Percentiles rank a stretch among this genome's conserved stretches.
phyloP scores from a whole-genome alignment of 2,797 vertebrate species.

The Synaphobranchus kaupii region DNA sequence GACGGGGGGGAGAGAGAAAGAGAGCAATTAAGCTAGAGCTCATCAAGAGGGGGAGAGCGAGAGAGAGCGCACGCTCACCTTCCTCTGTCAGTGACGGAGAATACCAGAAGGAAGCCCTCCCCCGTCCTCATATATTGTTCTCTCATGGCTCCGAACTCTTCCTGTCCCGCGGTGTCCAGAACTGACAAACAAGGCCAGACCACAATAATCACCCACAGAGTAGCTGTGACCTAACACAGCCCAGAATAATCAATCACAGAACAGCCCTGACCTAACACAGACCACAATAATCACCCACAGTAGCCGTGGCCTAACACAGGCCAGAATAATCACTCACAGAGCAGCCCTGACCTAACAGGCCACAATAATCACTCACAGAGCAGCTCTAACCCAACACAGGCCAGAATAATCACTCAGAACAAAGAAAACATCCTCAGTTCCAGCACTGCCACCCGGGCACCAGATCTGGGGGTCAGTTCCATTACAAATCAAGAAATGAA shows the following conservation, averaged over 20 bases:
- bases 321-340: not conserved
- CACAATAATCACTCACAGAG: not conserved
- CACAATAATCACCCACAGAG: conserved; percentile 34
- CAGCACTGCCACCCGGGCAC: too few relatives aligned
- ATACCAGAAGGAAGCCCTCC: conserved; percentile 97
- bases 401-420: not conserved
- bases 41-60: not conserved
- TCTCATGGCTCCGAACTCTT: conserved; percentile 99
- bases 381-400: too few relatives aligned
- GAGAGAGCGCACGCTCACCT: conserved; percentile 77
- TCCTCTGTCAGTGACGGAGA: conserved; percentile 97
- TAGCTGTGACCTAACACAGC: not conserved
- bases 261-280: not conserved
- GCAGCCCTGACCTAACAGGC: not conserved
- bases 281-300: not conserved
- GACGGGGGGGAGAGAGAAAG: conserved; percentile 17
- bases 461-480: too few relatives aligned
- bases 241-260: conserved; percentile 34
- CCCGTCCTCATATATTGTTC: conserved; percentile 99
- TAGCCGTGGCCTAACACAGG: not conserved
- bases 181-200: conserved; percentile 71
- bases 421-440: too few relatives aligned
- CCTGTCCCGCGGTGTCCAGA: conserved; percentile 97
- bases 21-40: not conserved
- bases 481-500: too few relatives aligned